Evolutionary conservation across 2,888 invertebrate species (phyloP).

Genomic region (Erebia epiphron): DNA sequence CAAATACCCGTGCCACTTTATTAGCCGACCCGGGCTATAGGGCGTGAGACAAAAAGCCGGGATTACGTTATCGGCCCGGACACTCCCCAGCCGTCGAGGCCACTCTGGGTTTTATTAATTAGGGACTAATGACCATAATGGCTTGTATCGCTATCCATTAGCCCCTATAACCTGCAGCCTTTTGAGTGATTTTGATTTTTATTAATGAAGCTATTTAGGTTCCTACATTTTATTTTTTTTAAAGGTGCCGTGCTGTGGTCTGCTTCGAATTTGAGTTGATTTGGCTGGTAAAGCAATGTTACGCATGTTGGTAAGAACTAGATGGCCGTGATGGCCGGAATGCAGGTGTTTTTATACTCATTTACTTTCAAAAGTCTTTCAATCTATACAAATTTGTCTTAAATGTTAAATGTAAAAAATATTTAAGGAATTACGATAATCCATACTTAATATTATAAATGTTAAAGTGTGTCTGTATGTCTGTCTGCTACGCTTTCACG

Average conservation of each 20-base stretch:
- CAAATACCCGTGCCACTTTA: slow-evolving; percentile 14
- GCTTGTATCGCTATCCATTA: slow-evolving; percentile 21
- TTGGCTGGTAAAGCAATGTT: neutral
- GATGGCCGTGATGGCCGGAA: too few relatives aligned
- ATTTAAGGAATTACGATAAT: too few relatives aligned
- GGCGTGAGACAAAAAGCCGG: slow-evolving; percentile 56
- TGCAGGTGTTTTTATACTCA: too few relatives aligned
- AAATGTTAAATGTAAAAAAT: too few relatives aligned
- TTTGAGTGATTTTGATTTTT: slow-evolving; percentile 18
- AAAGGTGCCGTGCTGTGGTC: neutral
- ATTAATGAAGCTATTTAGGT: neutral
- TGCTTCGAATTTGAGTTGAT: neutral
- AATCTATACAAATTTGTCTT: too few relatives aligned
- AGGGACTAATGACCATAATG: slow-evolving; percentile 40
- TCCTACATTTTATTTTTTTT: neutral
- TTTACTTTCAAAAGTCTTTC: too few relatives aligned
- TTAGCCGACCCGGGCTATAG: slow-evolving; percentile 18
- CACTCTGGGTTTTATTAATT: slow-evolving; percentile 46
- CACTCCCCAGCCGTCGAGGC: slow-evolving; percentile 43
- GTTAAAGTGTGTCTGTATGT: too few relatives aligned
- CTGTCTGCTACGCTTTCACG: too few relatives aligned
- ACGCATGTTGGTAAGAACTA: neutral
- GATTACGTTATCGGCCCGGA: slow-evolving; percentile 60
- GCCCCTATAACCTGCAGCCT: neutral
- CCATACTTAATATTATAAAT: too few relatives aligned